Conservation (phyloP, 92 coral and sea anemone species). For the Phenganax marumi region DNA sequence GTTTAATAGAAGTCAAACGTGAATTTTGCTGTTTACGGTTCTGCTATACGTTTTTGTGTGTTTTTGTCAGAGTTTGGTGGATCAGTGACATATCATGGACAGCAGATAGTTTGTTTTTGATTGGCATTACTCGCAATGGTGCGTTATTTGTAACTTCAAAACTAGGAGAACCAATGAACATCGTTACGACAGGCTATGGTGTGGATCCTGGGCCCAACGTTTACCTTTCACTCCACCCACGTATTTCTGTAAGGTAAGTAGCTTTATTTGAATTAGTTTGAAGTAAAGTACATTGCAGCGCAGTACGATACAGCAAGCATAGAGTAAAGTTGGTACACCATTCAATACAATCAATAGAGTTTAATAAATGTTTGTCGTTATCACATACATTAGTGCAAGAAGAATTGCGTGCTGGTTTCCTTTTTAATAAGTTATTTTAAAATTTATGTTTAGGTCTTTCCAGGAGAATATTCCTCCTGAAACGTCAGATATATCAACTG, state of each 20-base stretch:
- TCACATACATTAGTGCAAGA: no score
- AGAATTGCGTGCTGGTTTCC: no score
- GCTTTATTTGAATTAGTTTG: neutral
- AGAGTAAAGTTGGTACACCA: neutral
- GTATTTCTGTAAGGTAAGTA: slow-evolving; percentile 78
- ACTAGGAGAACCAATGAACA: slow-evolving; percentile 81
- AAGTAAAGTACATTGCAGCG: neutral
- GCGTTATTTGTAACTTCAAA: slow-evolving; percentile 75
- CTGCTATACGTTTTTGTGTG: neutral
- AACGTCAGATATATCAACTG: slow-evolving; percentile 69
- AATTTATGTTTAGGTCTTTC: slow-evolving; percentile 21
- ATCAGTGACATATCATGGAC: slow-evolving; percentile 89
- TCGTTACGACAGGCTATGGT: slow-evolving; percentile 69
- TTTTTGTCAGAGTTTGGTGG: slow-evolving; percentile 79
- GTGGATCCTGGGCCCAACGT: slow-evolving; percentile 76
- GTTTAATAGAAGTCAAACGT: no score
- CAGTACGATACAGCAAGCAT: neutral
- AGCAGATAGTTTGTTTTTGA: slow-evolving; percentile 71
- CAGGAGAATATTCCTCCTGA: slow-evolving; percentile 56
- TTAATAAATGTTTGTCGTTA: neutral
- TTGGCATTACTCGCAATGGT: slow-evolving; percentile 85
- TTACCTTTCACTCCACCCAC: slow-evolving; percentile 86
- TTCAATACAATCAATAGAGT: neutral
- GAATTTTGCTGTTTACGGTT: neutral
- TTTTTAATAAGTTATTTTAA: no score